Evolutionary conservation across 2,888 invertebrate genomes (phyloP), one percentile per base, ranked within the genome.

Genomic region (Oscheius onirici): DNA sequence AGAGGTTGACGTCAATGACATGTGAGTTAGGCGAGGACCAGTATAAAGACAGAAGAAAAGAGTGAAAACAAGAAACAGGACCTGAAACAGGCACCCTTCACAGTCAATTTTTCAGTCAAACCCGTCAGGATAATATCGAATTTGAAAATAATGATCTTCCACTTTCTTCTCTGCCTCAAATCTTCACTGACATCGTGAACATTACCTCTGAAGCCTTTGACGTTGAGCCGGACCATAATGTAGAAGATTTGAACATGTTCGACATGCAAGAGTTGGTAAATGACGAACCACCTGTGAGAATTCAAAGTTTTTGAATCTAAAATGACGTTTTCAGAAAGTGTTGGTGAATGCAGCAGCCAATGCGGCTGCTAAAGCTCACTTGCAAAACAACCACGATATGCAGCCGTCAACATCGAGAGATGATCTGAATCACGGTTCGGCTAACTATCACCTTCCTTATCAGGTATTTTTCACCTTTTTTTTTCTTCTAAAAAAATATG

Each of bases 141-240:
- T 61, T 67, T n/a, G 83, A 83, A 57, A 74, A 54, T 24, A 82
- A 83, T 44, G 83, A 83, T 55, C 41, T 82, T 20, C 78, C 74
- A 11, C 43, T 79, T 11, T 68, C 77, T 40, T 60, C 77, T 24
- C 67, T 83, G 60, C 80, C 79, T 11, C 72, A 77, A 2, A 68
- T 83, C 2, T 74, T 80, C 60, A 63, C 69, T n/a, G 69, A 58
- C 2, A 75, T 83, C 6, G 75, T 80, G 11, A 58, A 71, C 10
- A 61, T 72, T 24, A 73, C 66, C 40, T 57, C 71, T 17, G 63
- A 63, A 28, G 75, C 79, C 15, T 68, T 79, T 6, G 79, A 79
- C 41, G 77, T 79, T 0, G 79, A 79, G 51, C 74, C 74, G 11
- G 74, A 76, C n/a, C 72, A 75, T 26, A 68, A 77, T 17, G 24